These are phyloP conservation scores for Pleuronectes platessa DNA, from an alignment of 2,113 vertebrate genomes.

Conservation along the genomic window DNA sequence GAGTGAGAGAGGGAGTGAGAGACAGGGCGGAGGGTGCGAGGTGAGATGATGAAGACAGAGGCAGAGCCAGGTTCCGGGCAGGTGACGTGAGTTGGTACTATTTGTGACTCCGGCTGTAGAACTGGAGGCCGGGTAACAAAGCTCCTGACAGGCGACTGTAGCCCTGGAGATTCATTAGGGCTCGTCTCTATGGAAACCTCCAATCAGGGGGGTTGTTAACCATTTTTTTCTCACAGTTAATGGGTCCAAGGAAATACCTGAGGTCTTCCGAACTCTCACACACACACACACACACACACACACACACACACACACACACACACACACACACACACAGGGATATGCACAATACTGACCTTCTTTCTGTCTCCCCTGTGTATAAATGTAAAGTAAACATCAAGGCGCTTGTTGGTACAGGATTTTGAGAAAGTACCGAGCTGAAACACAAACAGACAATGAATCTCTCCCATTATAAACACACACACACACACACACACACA, in stretches of 20 bases:
- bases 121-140: slow-evolving; percentile 83
- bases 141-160: slow-evolving; percentile 83
- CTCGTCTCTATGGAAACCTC: slow-evolving; percentile 89
- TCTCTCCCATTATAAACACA: slow-evolving; percentile 34
- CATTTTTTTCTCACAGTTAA: slow-evolving; percentile 64
- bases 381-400: slow-evolving; percentile 67
- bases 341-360: slow-evolving; percentile 34
- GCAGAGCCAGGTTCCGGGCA: slow-evolving; percentile 51
- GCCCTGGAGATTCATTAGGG: slow-evolving; percentile 94
- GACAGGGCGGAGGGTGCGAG: slow-evolving; percentile 37
- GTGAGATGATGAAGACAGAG: slow-evolving; percentile 50
- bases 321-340: slow-evolving; percentile 3
- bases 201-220: slow-evolving; percentile 84
- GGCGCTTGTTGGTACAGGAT: slow-evolving; percentile 30
- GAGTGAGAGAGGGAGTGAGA: slow-evolving; percentile 51
- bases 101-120: slow-evolving; percentile 75
- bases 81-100: slow-evolving; percentile 55
- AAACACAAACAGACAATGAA: slow-evolving; percentile 60
- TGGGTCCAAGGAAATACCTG: slow-evolving; percentile 72
- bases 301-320: background rate
- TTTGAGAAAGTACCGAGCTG: slow-evolving; percentile 66
- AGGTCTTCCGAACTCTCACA: slow-evolving; percentile 10
- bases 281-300: slow-evolving; percentile 20
- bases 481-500: background rate
- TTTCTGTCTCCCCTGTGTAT: slow-evolving; percentile 58